These are phyloP conservation scores for Hepsetus odoe DNA, from an alignment of 2,113 vertebrate genomes.

Conservation along the genomic window DNA sequence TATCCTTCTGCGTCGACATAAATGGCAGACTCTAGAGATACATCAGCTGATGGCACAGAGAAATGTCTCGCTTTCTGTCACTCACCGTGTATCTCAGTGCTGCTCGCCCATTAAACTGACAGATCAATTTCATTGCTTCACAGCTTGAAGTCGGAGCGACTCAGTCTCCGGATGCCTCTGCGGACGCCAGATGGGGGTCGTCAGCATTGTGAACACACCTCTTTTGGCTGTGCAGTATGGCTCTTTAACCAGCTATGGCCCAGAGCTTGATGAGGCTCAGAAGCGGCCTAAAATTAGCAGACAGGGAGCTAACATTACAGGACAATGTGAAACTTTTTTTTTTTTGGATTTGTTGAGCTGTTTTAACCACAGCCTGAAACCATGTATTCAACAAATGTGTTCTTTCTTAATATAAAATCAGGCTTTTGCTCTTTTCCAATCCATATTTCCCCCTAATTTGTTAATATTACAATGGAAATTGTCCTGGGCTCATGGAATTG, in stretches of 20 bases:
- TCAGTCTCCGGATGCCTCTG: constrained; percentile 13
- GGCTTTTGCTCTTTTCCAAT: background rate
- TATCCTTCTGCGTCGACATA: background rate
- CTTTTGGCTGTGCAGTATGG: constrained; percentile 12
- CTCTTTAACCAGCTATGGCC: constrained; percentile 16
- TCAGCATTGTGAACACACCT: constrained; percentile 17
- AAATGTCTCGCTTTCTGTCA: constrained; percentile 34
- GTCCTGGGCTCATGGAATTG: constrained; percentile 28
- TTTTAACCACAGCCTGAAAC: background rate
- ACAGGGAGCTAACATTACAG: background rate
- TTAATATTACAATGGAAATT: constrained; percentile 37
- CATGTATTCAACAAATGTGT: background rate
- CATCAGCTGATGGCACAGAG: constrained; percentile 23
- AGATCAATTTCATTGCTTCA: constrained; percentile 42
- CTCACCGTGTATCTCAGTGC: constrained; percentile 18
- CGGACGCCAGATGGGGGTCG: background rate
- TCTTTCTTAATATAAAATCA: background rate
- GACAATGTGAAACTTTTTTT: background rate
- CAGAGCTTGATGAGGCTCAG: background rate
- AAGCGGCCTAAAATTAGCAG: constrained; percentile 1
- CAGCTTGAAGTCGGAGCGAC: constrained; percentile 29
- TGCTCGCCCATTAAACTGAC: constrained; percentile 31
- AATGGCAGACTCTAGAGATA: constrained; percentile 20
- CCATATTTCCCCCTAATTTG: constrained; percentile 1
- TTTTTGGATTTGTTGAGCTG: too few relatives aligned